phyloP scores from a whole-genome alignment of 92 coral and sea anemone species.

The Umimayanthus chanpuru region DNA sequence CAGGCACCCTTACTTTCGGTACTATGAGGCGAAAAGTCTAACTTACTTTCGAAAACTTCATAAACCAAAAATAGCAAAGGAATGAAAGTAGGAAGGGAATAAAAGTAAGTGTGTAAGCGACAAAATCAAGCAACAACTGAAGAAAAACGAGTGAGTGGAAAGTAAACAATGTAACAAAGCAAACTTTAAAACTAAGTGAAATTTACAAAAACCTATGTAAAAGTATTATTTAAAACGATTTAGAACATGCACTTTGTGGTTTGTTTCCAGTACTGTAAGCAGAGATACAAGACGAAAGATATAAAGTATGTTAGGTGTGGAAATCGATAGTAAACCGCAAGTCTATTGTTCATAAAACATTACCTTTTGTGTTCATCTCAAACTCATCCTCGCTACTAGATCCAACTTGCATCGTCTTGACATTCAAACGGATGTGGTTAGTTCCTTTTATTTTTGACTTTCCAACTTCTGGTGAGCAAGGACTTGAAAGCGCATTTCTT shows the following conservation, averaged over 20 bases:
- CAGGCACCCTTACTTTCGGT: neutral
- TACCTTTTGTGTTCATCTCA: constrained; percentile 57
- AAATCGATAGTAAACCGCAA: too few species aligned
- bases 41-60: neutral
- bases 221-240: too few species aligned
- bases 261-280: neutral
- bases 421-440: neutral
- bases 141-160: too few species aligned
- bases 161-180: too few species aligned
- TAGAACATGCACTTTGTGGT: neutral
- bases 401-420: constrained; percentile 1
- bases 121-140: too few species aligned
- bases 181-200: neutral
- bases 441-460: neutral
- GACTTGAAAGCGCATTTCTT: constrained; percentile 57
- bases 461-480: constrained; percentile 43
- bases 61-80: neutral
- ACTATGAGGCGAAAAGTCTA: neutral
- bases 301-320: too few species aligned
- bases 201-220: too few species aligned
- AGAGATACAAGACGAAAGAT: neutral
- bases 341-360: constrained; percentile 17
- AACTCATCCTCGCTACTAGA: constrained; percentile 88
- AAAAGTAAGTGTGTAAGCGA: too few species aligned
- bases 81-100: neutral